Conservation (phyloP, 1,140 invertebrate genomes). For the Leptestheria dahalacensis region DNA sequence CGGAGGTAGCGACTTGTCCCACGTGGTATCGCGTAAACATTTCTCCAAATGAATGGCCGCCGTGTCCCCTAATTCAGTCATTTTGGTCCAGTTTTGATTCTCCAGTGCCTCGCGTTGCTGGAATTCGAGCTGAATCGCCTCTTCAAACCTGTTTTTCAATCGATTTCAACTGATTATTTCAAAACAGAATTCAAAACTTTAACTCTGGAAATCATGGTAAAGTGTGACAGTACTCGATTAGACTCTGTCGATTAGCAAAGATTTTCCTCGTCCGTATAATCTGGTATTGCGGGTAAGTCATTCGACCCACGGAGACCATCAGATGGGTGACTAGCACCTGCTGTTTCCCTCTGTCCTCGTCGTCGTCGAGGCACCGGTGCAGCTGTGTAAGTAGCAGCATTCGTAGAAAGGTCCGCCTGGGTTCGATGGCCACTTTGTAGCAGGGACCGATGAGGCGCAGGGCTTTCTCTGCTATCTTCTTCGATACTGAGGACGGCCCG, state of each 20-base stretch:
- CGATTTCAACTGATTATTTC: slow-evolving; percentile 7
- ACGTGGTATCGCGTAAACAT: slow-evolving; percentile 13
- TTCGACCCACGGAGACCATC: slow-evolving; percentile 33
- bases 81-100: slow-evolving; percentile 24
- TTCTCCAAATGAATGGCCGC: slow-evolving; percentile 17
- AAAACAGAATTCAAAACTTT: slow-evolving; percentile 11
- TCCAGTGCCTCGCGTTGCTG: slow-evolving; percentile 24
- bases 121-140: slow-evolving; percentile 24
- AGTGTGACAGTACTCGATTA: slow-evolving; percentile 28
- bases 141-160: slow-evolving; percentile 23
- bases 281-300: slow-evolving; percentile 32
- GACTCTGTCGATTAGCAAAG: slow-evolving; percentile 29
- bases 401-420: slow-evolving; percentile 29
- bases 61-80: slow-evolving; percentile 20
- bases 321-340: slow-evolving; percentile 32
- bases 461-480: slow-evolving; percentile 12
- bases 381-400: slow-evolving; percentile 32
- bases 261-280: slow-evolving; percentile 29
- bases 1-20: slow-evolving; percentile 27
- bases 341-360: slow-evolving; percentile 27
- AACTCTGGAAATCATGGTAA: no score
- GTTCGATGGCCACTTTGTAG: slow-evolving; percentile 26
- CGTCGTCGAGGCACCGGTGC: slow-evolving; percentile 28
- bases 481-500: not conserved
- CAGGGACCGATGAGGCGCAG: slow-evolving; percentile 27